These are phyloP conservation scores for Phalloptychus januarius DNA, from an alignment of 2,797 vertebrate genomes.

Conservation along the genomic window DNA sequence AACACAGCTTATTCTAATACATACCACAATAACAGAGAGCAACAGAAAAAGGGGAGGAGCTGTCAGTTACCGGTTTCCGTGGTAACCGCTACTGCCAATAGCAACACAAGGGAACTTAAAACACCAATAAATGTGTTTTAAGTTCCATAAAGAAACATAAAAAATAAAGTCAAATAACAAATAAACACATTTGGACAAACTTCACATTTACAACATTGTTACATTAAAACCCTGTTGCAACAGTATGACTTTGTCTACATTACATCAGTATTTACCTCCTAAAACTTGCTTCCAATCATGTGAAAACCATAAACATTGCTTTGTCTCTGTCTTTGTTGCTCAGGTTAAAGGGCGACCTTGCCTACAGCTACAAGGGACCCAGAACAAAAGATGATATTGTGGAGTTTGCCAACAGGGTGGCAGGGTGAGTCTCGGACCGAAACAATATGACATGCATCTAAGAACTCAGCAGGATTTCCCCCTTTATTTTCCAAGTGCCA, in stretches of 20 bases:
- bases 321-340: constrained; percentile 3
- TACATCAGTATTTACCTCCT: not conserved
- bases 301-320: not conserved
- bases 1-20: too few species aligned
- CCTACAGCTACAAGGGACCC: constrained; percentile 96
- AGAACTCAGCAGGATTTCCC: not conserved
- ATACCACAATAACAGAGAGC: too few species aligned
- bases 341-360: constrained; percentile 94
- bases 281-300: not conserved
- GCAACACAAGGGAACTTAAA: too few species aligned
- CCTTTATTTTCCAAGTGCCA: constrained; percentile 33
- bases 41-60: too few species aligned
- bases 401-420: constrained; percentile 96
- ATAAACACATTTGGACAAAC: too few species aligned
- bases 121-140: too few species aligned
- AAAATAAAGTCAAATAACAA: too few species aligned
- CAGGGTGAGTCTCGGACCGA: constrained; percentile 86
- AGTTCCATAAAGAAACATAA: too few species aligned
- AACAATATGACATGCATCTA: not conserved
- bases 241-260: not conserved
- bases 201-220: too few species aligned
- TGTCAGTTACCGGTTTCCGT: too few species aligned
- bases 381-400: constrained; percentile 97
- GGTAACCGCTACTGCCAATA: too few species aligned
- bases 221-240: not conserved